Conservation (phyloP, 2,888 invertebrate species). For the Stenodema calcarata region DNA sequence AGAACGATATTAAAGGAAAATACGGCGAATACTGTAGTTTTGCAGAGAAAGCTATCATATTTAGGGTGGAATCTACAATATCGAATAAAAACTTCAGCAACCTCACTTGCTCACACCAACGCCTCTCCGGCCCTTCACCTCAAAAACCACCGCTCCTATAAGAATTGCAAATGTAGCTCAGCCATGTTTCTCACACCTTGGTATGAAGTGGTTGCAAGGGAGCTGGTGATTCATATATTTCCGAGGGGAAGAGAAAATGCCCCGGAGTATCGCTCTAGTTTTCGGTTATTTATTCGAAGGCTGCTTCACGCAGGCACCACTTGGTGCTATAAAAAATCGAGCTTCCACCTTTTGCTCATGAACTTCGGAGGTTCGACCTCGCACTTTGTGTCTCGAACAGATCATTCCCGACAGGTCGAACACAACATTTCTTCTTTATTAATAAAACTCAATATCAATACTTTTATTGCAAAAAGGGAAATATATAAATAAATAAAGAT, state of each 20-base stretch:
- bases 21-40: too few relatives aligned
- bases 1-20: too few relatives aligned
- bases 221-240: constrained; percentile 5
- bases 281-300: constrained; percentile 21
- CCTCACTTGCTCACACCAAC: background rate
- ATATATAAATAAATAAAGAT: too few relatives aligned
- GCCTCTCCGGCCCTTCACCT: background rate
- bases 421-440: too few relatives aligned
- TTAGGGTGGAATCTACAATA: background rate
- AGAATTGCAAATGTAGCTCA: constrained; percentile 29
- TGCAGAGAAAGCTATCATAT: background rate
- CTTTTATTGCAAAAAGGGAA: too few relatives aligned
- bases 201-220: constrained; percentile 28
- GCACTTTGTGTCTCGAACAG: background rate
- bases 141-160: background rate
- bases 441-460: too few relatives aligned
- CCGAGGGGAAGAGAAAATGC: background rate
- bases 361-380: background rate
- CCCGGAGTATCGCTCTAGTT: background rate
- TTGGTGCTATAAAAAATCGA: background rate
- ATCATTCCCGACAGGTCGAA: too few relatives aligned
- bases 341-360: background rate
- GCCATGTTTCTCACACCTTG: background rate
- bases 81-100: background rate
- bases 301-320: background rate